Conservation (phyloP, 2,797 vertebrate genomes). For the Lophius americanus region DNA sequence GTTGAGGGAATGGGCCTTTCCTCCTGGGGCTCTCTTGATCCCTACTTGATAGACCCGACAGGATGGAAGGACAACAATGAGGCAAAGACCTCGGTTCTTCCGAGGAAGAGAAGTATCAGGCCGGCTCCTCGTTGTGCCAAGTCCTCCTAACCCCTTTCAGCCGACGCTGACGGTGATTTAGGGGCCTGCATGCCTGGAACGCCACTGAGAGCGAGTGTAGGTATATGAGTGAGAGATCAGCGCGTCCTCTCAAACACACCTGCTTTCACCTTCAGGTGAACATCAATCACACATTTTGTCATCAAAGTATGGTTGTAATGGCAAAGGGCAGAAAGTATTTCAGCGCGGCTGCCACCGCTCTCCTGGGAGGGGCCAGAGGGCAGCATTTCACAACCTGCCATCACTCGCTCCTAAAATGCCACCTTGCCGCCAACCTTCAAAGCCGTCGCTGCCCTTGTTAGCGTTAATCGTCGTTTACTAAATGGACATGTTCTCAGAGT, state of each 20-base stretch:
- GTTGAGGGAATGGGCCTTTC: conserved; percentile 8
- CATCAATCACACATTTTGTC: conserved; percentile 76
- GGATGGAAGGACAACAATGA: conserved; percentile 50
- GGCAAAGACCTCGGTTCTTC: conserved; percentile 51
- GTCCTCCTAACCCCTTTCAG: conserved; percentile 55
- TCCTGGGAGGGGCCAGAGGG: conserved; percentile 64
- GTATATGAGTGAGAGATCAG: conserved; percentile 33
- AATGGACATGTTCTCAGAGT: conserved; percentile 32
- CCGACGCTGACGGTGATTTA: conserved; percentile 69
- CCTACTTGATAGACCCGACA: conserved; percentile 41
- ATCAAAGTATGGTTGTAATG: conserved; percentile 74
- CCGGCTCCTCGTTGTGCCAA: conserved; percentile 45
- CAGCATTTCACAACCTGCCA: conserved; percentile 74
- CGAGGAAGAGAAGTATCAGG: conserved; percentile 28
- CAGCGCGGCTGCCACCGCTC: conserved; percentile 42
- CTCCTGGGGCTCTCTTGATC: conserved; percentile 37
- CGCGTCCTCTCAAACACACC: conserved; percentile 60
- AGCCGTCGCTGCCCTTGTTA: conserved; percentile 35
- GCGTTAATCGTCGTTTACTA: conserved; percentile 28
- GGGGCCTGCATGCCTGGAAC: conserved; percentile 25
- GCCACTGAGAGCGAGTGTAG: conserved; percentile 3
- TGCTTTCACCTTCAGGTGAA: conserved; percentile 74
- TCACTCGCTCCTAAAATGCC: conserved; percentile 64
- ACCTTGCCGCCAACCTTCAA: conserved; percentile 60
- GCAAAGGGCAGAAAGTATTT: conserved; percentile 65